Evolutionary conservation across 2,797 vertebrate species (phyloP).

Genomic region (Vireo griseus): DNA sequence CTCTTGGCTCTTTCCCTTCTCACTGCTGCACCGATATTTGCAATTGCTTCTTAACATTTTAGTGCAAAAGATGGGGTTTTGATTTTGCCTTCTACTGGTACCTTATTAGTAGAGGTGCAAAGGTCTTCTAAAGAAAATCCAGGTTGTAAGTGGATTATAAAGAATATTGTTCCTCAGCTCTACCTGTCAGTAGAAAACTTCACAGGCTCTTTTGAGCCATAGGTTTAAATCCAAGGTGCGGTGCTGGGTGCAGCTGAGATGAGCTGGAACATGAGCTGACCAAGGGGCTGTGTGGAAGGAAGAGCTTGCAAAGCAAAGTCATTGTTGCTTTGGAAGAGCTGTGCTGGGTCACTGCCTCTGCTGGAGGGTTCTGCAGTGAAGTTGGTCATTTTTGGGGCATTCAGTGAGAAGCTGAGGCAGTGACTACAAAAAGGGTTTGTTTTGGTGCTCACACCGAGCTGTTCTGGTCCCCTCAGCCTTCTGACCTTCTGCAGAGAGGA

Average conservation of each 20-base stretch:
- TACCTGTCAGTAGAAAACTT: neutral
- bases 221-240: neutral
- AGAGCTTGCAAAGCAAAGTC: neutral
- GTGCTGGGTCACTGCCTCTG: neutral
- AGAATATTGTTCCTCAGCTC: neutral
- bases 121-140: neutral
- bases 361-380: neutral
- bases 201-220: neutral
- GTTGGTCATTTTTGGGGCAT: accelerated
- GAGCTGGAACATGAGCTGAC: neutral
- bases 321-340: neutral
- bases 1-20: neutral
- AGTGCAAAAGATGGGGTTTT: neutral
- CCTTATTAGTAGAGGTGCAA: neutral
- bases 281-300: accelerated
- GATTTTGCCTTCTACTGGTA: neutral
- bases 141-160: neutral
- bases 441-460: neutral
- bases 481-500: neutral
- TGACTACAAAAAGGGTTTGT: neutral
- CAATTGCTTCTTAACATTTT: neutral
- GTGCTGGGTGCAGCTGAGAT: neutral
- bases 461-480: neutral
- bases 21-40: neutral
- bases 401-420: neutral